Percentiles rank a stretch among this genome's conserved stretches.
These are phyloP conservation scores for Pandemis cinnamomeana DNA, from an alignment of 2,888 invertebrate genomes.

Conservation along the genomic window DNA sequence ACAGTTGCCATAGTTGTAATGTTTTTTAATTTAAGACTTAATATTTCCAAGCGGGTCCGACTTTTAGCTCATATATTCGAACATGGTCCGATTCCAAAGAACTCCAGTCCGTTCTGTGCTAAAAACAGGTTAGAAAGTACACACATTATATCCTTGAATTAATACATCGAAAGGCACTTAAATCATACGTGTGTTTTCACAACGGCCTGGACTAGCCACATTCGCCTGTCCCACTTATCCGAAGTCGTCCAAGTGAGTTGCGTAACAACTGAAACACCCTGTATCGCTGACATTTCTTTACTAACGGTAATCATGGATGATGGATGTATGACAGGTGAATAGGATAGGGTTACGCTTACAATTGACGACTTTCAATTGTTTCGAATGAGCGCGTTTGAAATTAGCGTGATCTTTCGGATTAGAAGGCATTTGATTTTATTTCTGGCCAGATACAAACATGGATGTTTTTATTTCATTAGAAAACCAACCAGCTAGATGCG, in stretches of 20 bases:
- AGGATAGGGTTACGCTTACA: not conserved
- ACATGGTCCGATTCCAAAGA: not conserved
- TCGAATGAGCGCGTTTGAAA: not conserved
- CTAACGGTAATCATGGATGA: slow-evolving; percentile 5
- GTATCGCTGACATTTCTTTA: slow-evolving; percentile 30
- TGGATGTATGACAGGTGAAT: slow-evolving; percentile 11
- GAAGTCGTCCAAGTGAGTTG: slow-evolving; percentile 54
- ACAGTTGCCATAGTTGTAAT: no score
- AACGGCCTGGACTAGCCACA: slow-evolving; percentile 45
- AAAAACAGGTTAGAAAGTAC: slow-evolving; percentile 13
- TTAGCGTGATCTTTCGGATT: not conserved
- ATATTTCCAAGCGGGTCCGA: no score
- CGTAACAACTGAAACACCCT: slow-evolving; percentile 53
- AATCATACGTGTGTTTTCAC: slow-evolving; percentile 34
- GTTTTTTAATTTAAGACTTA: no score
- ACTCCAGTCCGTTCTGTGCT: not conserved
- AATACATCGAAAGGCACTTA: slow-evolving; percentile 34
- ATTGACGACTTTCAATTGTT: not conserved
- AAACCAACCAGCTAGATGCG: no score
- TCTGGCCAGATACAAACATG: not conserved
- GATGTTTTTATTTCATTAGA: no score
- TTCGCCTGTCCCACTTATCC: slow-evolving; percentile 57
- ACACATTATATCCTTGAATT: slow-evolving; percentile 31
- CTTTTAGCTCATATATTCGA: no score
- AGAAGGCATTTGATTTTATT: not conserved